Evolutionary conservation across 2,113 vertebrate species (phyloP).

Genomic region (Odocoileus virginianus): DNA sequence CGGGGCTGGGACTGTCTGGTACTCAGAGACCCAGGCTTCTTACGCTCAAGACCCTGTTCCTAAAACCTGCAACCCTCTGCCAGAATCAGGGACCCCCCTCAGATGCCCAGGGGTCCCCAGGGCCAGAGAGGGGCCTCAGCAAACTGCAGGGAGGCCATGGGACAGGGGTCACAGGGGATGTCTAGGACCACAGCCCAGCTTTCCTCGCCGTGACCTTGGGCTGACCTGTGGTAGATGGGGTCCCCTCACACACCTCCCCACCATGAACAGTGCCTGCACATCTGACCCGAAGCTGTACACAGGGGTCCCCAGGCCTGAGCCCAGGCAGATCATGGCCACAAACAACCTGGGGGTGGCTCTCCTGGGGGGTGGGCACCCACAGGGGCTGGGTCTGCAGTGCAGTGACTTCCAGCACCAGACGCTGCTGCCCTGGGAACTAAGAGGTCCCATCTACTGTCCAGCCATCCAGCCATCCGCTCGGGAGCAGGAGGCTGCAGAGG

Average conservation of each 20-base stretch:
- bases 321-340: not conserved
- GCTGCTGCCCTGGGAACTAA: not conserved
- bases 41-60: not conserved
- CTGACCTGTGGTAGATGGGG: not conserved
- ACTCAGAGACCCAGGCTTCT: not conserved
- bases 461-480: fast-evolving
- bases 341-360: not conserved
- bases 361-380: no score
- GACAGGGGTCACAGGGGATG: fast-evolving
- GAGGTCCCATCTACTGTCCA: not conserved
- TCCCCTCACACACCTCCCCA: no score
- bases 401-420: not conserved
- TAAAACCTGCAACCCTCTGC: not conserved
- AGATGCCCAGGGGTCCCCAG: not conserved
- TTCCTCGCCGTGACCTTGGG: not conserved
- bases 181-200: not conserved
- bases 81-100: not conserved
- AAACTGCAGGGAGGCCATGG: not conserved
- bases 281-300: not conserved
- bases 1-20: not conserved
- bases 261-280: not conserved
- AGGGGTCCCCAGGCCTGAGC: not conserved
- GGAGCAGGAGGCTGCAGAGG: not conserved
- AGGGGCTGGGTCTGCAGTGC: not conserved
- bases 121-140: not conserved